Evolutionary conservation across 2,113 vertebrate species (phyloP), one percentile per base, ranked within the genome.

Genomic region (Xiphias gladius): DNA sequence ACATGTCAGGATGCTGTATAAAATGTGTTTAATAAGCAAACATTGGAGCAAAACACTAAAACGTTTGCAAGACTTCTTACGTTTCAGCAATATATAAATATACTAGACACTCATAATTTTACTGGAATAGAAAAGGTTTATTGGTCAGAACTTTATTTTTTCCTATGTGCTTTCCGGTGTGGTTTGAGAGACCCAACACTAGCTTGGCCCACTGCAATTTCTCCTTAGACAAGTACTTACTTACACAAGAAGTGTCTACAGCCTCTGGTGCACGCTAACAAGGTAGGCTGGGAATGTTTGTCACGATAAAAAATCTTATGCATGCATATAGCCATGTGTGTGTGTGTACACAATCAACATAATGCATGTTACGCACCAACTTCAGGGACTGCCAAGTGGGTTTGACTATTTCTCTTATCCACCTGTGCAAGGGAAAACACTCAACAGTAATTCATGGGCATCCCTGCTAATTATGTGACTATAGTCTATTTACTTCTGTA

Each of bases 401-500:
- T 79, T 19, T 46, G 26, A 79, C 67, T 2, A 52, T 70, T 80
- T 74, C 57, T 62, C 54, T 48, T 30, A 77, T 74, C 77, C 88
- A 91, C 89, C 83, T 89, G 85, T 86, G 73, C 76, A 76, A 80
- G 80, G 61, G 88, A 76, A 86, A 91, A 79, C 84, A 67, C 62
- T 76, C 64, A 71, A 55, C 55, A 78, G 79, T 80, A 67, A 88
- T 86, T 83, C 81, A 88, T 79, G 79, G 82, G 72, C 78, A 83
- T 87, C 71, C 75, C 71, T 86, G 86, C 80, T 91, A 89, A 92
- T 92, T 91, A 75, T 89, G 85, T 79, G 76, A 87, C 80, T 80
- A 79, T 65, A 80, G 83, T 83, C 79, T 85, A 75, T 88, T 90
- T 91, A 88, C 89, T 88, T 82, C 65, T 89, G 84, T 76, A 91